Evolutionary conservation across 1,140 invertebrate species (phyloP), one percentile per base, ranked within the genome.

Genomic region (Orius insidiosus): DNA sequence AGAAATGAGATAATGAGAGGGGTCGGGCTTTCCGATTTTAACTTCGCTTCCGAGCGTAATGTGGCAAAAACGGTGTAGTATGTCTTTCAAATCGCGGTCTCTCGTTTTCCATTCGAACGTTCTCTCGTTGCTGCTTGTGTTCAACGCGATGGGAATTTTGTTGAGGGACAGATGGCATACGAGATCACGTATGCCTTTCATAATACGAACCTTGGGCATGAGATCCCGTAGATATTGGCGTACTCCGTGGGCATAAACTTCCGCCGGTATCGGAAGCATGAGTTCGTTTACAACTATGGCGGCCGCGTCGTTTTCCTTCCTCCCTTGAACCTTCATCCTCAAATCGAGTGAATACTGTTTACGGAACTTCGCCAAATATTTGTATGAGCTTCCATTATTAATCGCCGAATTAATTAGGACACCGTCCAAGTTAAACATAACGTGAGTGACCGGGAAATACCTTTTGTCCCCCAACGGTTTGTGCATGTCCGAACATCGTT

Each of bases 361-460:
- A 10, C 16, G 11, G 38, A 6, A 40, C 14, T 18, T 40, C 11
- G 38, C 16, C 38, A 40, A 40, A 18, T 40, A 40, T 18, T 15
- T 15, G 38, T 40, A 18, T 40, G 38, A 4, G 38, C 38, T 18
- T 40, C 38, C 9, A 15, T 13, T 15, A 40, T 40, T 13, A 40
- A 18, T 18, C 16, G 11, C 16, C 11, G 38, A 40, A 15, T 40
- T 16, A 5, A 40, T 15, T 4, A 40, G 5, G 11, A 40, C 38
- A 4, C 38, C 38, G 16, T 40, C 38, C 14, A 40, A 18, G 10
- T 40, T 40, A 13, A 40, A 40, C 10, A 40, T 40, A 3, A 40
- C 38, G 38, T 40, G 38, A 15, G 11, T 15, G 11, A 40, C 38
- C 16, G 38, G 16, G 11, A 10, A 3, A 18, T 15, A 16, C 38